Evolutionary conservation across 2,797 vertebrate species (phyloP).

Genomic region (Yasuhikotakia modesta): DNA sequence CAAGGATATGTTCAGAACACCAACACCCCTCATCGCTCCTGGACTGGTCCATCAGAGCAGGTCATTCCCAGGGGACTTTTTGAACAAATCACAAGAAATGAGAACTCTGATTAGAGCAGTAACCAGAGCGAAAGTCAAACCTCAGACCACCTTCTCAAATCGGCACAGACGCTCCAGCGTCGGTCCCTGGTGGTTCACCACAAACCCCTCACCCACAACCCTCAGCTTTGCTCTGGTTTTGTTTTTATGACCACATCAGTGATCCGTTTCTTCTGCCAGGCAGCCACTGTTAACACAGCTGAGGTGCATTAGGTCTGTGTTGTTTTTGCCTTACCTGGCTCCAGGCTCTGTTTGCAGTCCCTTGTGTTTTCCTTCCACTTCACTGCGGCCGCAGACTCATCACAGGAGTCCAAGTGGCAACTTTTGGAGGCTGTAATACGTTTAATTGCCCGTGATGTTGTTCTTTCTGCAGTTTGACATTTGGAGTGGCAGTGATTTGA

Average conservation of each 20-base stretch:
- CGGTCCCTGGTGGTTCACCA: slow-evolving; percentile 38
- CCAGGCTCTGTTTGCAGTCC: slow-evolving; percentile 63
- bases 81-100: slow-evolving; percentile 50
- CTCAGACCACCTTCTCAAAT: slow-evolving; percentile 33
- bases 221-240: slow-evolving; percentile 66
- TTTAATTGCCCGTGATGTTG: slow-evolving; percentile 57
- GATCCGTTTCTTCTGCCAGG: slow-evolving; percentile 70
- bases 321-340: slow-evolving; percentile 73
- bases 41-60: slow-evolving; percentile 18
- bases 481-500: slow-evolving; percentile 52
- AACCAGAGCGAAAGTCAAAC: slow-evolving; percentile 37
- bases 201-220: slow-evolving; percentile 18
- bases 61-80: slow-evolving; percentile 51
- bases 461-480: slow-evolving; percentile 51
- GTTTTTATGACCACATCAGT: slow-evolving; percentile 75
- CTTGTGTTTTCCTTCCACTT: slow-evolving; percentile 58
- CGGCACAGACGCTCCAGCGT: slow-evolving; percentile 42
- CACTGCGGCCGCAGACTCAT: slow-evolving; percentile 42
- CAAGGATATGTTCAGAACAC: slow-evolving; percentile 58
- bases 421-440: slow-evolving; percentile 41
- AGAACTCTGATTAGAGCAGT: slow-evolving; percentile 51
- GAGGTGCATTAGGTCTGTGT: slow-evolving; percentile 73
- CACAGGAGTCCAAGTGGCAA: slow-evolving; percentile 49
- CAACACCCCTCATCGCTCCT: slow-evolving; percentile 42
- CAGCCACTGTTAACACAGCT: slow-evolving; percentile 79